Conservation (phyloP, 1,140 invertebrate species). For the Rhagoletis zephyria region DNA sequence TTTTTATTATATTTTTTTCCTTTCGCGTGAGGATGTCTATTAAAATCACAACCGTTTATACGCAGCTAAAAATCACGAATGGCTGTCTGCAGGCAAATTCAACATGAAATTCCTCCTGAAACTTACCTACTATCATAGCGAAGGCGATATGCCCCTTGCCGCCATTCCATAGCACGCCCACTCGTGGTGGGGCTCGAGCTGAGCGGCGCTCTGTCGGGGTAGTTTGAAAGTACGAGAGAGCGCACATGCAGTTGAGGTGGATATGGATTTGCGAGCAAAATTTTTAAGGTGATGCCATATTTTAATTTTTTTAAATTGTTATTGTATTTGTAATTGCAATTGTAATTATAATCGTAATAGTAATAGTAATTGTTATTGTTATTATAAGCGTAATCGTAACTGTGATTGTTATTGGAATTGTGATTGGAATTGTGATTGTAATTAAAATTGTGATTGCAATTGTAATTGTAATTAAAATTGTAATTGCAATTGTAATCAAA, state of each 20-base stretch:
- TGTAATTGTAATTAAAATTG: too few relatives aligned
- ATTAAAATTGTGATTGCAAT: not conserved
- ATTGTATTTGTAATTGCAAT: not conserved
- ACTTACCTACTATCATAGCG: conserved; percentile 6
- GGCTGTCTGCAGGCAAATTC: conserved; percentile 57
- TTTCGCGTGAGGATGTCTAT: conserved; percentile 40
- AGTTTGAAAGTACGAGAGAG: not conserved
- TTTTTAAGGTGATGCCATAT: too few relatives aligned
- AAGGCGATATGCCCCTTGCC: not conserved
- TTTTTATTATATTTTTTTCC: not conserved
- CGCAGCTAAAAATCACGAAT: conserved; percentile 69
- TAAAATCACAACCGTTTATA: conserved; percentile 70
- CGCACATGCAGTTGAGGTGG: not conserved
- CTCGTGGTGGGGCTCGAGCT: not conserved
- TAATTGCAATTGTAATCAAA: too few relatives aligned
- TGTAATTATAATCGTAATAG: not conserved
- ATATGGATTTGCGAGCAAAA: not conserved
- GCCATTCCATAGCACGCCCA: not conserved
- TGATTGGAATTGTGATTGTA: not conserved
- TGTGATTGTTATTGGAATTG: not conserved
- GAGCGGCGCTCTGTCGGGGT: not conserved
- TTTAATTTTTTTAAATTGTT: too few relatives aligned
- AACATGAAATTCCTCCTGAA: conserved; percentile 38
- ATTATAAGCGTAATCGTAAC: not conserved
- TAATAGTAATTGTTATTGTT: not conserved